phyloP scores from a whole-genome alignment of 2,888 invertebrate species.

The Periphyllus acericola region DNA sequence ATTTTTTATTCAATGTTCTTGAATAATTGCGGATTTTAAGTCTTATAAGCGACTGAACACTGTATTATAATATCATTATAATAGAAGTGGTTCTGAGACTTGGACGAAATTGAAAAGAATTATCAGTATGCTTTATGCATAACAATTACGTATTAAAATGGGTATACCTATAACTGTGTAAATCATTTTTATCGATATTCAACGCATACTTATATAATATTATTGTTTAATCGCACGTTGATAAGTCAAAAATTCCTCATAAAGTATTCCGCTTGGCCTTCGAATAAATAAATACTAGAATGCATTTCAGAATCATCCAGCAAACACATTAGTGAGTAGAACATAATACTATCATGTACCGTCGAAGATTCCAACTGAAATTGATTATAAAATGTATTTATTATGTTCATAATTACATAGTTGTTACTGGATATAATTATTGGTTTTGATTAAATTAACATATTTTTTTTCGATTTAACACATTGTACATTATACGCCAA shows the following conservation, averaged over 20 bases:
- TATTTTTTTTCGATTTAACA: too few species aligned
- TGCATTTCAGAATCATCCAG: not conserved
- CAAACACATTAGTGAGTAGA: not conserved
- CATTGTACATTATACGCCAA: too few species aligned
- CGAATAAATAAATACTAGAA: not conserved
- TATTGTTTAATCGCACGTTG: not conserved
- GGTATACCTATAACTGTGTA: not conserved
- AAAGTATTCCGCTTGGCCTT: not conserved
- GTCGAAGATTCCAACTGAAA: not conserved
- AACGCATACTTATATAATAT: not conserved
- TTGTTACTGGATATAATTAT: too few species aligned
- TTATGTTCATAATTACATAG: not conserved
- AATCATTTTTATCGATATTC: not conserved
- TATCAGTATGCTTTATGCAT: too few species aligned
- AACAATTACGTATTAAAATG: too few species aligned
- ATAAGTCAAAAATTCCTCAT: not conserved
- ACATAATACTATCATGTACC: not conserved
- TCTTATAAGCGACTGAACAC: too few species aligned
- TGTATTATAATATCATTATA: too few species aligned
- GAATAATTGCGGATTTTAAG: too few species aligned
- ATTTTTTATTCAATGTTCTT: too few species aligned
- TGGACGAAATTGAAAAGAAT: too few species aligned
- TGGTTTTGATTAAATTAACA: too few species aligned
- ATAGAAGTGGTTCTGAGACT: too few species aligned
- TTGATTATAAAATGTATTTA: not conserved